Conservation (phyloP, 2,888 invertebrate species). For the Lasioglossum malachurum region DNA sequence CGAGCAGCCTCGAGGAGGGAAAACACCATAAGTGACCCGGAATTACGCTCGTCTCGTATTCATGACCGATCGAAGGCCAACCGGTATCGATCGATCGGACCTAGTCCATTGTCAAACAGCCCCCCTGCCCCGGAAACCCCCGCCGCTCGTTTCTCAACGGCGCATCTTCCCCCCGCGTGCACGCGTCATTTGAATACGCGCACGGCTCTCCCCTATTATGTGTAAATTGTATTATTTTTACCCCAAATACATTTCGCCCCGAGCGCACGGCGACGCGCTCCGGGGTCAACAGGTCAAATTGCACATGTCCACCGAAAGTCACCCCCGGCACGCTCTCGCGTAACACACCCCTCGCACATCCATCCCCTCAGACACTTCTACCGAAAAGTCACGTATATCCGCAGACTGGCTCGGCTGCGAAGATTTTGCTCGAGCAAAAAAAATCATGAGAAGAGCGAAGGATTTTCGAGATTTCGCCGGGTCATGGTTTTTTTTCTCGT, state of each 20-base stretch:
- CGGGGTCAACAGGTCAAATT: conserved; percentile 84
- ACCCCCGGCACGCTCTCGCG: conserved; percentile 72
- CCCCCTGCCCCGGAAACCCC: not conserved
- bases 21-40: conserved; percentile 70
- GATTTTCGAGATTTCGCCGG: not conserved
- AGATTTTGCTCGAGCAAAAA: conserved; percentile 21
- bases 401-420: conserved; percentile 10
- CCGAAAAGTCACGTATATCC: conserved; percentile 62
- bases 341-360: conserved; percentile 33
- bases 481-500: conserved; percentile 14
- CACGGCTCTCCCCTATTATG: conserved; percentile 80
- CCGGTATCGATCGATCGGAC: conserved; percentile 76
- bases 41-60: conserved; percentile 71
- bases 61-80: conserved; percentile 72
- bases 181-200: conserved; percentile 80
- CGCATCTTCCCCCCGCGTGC: conserved; percentile 69
- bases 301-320: conserved; percentile 83
- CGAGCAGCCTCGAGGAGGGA: conserved; percentile 34
- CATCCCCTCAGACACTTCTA: conserved; percentile 30
- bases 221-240: conserved; percentile 85
- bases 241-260: conserved; percentile 83
- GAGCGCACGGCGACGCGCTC: conserved; percentile 68
- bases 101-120: conserved; percentile 54
- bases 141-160: conserved; percentile 21
- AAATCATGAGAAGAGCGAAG: not conserved